Evolutionary conservation across 2,797 vertebrate genomes (phyloP).

Genomic region (Helicolenus hilgendorfi): DNA sequence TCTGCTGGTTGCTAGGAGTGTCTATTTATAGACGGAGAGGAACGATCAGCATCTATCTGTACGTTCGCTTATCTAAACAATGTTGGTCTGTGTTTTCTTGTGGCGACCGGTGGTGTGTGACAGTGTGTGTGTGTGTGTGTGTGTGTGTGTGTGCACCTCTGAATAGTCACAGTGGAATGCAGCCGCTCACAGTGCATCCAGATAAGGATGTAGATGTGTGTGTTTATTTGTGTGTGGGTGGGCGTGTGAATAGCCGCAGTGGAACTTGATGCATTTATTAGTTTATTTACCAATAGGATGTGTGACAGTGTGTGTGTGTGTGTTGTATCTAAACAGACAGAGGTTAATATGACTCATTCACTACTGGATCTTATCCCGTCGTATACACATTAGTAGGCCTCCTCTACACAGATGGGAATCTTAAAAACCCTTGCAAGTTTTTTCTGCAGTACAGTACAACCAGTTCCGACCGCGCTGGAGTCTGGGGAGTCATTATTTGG

Average conservation of each 20-base stretch:
- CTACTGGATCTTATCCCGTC: not conserved
- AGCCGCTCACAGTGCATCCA: not conserved
- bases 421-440: conserved; percentile 18
- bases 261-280: conserved; percentile 17
- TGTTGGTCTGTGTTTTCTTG: conserved; percentile 46
- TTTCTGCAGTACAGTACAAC: conserved; percentile 30
- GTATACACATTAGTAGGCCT: not conserved
- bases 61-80: conserved; percentile 75
- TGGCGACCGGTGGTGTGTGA: not conserved
- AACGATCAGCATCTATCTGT: conserved; percentile 68
- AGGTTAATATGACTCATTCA: not conserved
- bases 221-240: conserved; percentile 1
- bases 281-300: not conserved
- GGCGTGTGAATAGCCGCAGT: conserved; percentile 9
- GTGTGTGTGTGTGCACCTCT: conserved; percentile 6
- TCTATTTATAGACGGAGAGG: conserved; percentile 76
- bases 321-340: not conserved
- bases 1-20: conserved; percentile 68
- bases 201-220: conserved; percentile 19
- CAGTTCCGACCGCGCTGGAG: conserved; percentile 18
- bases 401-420: conserved; percentile 12
- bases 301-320: not conserved
- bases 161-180: conserved; percentile 31
- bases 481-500: conserved; percentile 51
- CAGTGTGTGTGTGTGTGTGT: conserved; percentile 3